phyloP scores from a whole-genome alignment of 2,113 vertebrate genomes.

The Beaufortia kweichowensis region DNA sequence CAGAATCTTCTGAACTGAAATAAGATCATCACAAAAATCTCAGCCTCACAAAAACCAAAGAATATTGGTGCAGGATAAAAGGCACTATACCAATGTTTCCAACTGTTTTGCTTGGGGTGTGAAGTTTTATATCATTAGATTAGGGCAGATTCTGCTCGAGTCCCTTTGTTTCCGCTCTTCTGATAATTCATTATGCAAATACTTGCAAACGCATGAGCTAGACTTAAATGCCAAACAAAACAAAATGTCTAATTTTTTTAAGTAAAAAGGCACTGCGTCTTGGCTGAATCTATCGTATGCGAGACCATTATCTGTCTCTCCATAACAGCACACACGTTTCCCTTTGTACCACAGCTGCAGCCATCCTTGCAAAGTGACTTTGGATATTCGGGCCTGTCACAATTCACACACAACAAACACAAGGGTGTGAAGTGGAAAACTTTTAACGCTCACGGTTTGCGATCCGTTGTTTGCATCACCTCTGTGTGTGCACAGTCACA shows the following conservation, averaged over 20 bases:
- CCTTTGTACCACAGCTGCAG: neutral
- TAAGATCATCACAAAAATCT: too few relatives aligned
- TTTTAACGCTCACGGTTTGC: constrained; percentile 11
- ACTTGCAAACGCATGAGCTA: too few relatives aligned
- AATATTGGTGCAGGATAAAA: too few relatives aligned
- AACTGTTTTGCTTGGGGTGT: too few relatives aligned
- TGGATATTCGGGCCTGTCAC: constrained; percentile 17
- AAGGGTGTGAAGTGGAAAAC: constrained; percentile 7
- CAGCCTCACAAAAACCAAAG: too few relatives aligned
- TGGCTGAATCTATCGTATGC: neutral
- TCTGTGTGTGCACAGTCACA: constrained; percentile 11
- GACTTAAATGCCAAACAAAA: neutral
- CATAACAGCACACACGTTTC: neutral
- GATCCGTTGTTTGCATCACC: constrained; percentile 14
- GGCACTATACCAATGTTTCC: too few relatives aligned
- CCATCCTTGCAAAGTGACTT: constrained; percentile 10
- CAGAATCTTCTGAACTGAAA: too few relatives aligned
- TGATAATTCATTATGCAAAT: constrained; percentile 8
- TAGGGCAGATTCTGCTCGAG: too few relatives aligned
- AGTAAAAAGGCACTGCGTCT: neutral
- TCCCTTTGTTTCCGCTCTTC: constrained; percentile 17
- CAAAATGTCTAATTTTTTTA: too few relatives aligned
- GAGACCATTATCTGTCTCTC: constrained; percentile 3
- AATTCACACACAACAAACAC: constrained; percentile 10
- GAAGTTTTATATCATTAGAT: too few relatives aligned